A percentile compares a stretch with the other conserved stretches of the same genome.
phyloP scores from a whole-genome alignment of 1,140 invertebrate species.

The Mylabris phalerata region DNA sequence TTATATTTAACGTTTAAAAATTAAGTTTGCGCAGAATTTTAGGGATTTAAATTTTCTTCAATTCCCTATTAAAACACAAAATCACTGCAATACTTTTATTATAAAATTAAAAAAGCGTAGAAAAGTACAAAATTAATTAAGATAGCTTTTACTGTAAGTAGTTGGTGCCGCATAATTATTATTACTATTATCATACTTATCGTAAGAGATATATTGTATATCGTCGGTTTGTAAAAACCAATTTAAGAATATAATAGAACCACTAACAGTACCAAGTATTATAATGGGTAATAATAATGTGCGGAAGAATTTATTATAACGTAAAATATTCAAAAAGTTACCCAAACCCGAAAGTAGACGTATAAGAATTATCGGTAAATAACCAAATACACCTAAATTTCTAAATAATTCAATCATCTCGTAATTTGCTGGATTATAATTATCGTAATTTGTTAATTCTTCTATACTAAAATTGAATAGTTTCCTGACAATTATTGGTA shows the following conservation, averaged over 20 bases:
- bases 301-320: constrained; percentile 31
- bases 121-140: background rate
- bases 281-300: constrained; percentile 32
- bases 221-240: constrained; percentile 32
- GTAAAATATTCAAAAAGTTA: constrained; percentile 27
- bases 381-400: constrained; percentile 22
- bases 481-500: constrained; percentile 25
- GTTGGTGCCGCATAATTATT: background rate
- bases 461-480: constrained; percentile 26
- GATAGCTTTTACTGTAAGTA: background rate
- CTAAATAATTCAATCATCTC: constrained; percentile 14
- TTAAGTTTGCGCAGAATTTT: too few relatives aligned
- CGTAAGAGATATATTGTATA: background rate
- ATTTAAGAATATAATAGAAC: constrained; percentile 32
- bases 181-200: background rate
- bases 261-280: constrained; percentile 24
- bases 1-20: too few relatives aligned
- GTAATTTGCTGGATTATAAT: constrained; percentile 12
- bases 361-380: constrained; percentile 30
- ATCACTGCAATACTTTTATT: background rate
- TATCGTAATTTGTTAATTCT: constrained; percentile 19
- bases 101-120: background rate
- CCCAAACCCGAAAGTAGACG: constrained; percentile 26
- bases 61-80: background rate
- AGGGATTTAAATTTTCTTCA: too few relatives aligned